Evolutionary conservation across 1,140 invertebrate species (phyloP), one percentile per base, ranked within the genome.

Genomic region (Halesus radiatus): DNA sequence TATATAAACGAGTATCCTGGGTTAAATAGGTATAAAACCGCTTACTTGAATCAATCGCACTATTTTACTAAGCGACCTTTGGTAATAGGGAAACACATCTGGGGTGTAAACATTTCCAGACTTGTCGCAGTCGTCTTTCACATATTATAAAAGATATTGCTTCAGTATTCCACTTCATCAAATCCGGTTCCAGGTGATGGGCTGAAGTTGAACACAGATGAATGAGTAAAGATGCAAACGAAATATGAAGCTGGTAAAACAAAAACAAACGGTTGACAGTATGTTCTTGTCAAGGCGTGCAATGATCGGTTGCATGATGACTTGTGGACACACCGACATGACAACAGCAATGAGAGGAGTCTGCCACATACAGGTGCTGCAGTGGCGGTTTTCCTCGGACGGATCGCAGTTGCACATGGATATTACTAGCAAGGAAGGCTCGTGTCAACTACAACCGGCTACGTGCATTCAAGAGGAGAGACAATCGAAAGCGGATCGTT

Each of bases 371-470:
- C 70, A 54, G 16, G 70, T 45, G 20, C 54, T 56, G n/a, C 20
- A 18, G 54, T 56, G 54, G 10, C 56, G 18, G 56, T 18, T 20
- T 60, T 60, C 56, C 23, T 60, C 56, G 18, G 23, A 22, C 13
- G 37, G 29, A 20, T 52, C n/a, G 29, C 68, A 50, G 68, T 50
- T 54, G 72, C 18, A 13, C 23, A 52, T 20, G 20, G 18, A 77
- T 77, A 77, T 77, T 77, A 77, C 45, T 53, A 77, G 76, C 58
- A 77, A 66, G 76, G 76, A 76, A 77, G 76, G 76, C 76, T 77
- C 56, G 56, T 45, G 22, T 45, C 37, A 45, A 32, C 62, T 23
- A 20, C 56, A 22, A 20, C n/a, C 56, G 16, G 16, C 16, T 60
- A 20, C 20, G 56, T 60, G 56, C 56, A 23, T 22, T 22, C 3